Evolutionary conservation across 2,888 invertebrate species (phyloP), one percentile per base, ranked within the genome.

Genomic region (Dolichomitus sp.): DNA sequence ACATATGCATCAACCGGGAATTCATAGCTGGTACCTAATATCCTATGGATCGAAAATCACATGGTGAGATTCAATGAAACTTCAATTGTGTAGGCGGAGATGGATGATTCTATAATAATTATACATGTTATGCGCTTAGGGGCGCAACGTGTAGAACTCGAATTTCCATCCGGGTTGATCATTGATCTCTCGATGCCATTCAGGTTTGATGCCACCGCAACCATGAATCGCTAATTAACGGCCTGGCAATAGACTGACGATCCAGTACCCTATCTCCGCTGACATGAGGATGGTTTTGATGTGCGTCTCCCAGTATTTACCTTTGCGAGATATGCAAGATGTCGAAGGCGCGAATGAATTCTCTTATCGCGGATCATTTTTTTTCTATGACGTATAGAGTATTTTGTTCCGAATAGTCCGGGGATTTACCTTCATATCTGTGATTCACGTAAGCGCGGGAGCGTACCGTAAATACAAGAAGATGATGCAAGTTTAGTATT

Each of bases 361-460:
- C n/a, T 2, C 17, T 37, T 59, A 37, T 59, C 59, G 33, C 17
- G 17, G 17, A 7, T 37, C 2, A 33, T 33, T 59, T n/a, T 37
- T 37, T 12, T 54, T 27, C 0, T 45, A n/a, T n/a, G 45, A 37
- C 59, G 59, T 59, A 33, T 17, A 17, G 3, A 40, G 9, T 50
- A 14, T 33, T 6, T 9, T 50, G 0, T 7, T 0, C 14, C 68
- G 42, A 50, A 45, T 33, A 33, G 11, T 50, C 50, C 50, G 68
- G 68, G 68, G 68, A 45, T 68, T 68, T 50, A 68, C 50, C 50
- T 68, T 14, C 17, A 6, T 68, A 68, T 68, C 50, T 30, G 50
- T 33, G 50, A n/a, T 19, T 52, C 50, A 23, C 50, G 33, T 48
- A 17, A 27, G 17, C 11, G 17, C 48, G 17, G 7, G 37, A 37